A percentile compares a stretch with the other conserved stretches of the same genome.
These are phyloP conservation scores for Percopsis transmontana DNA, from an alignment of 2,113 vertebrate genomes.

Conservation along the genomic window DNA sequence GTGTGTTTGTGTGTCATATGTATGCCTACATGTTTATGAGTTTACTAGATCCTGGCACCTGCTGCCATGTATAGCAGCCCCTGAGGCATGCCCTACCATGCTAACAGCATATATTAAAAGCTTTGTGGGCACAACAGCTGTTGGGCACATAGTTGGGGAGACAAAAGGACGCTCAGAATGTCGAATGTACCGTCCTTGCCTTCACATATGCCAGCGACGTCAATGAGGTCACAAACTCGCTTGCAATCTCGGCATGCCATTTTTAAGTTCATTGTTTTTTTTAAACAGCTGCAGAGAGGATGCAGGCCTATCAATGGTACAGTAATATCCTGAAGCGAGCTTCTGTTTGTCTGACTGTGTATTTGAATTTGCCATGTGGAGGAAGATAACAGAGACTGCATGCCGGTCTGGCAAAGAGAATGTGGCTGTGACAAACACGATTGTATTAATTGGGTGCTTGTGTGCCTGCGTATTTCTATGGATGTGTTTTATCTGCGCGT, in stretches of 20 bases:
- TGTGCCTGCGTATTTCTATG: slow-evolving; percentile 6
- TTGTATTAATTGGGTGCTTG: slow-evolving; percentile 47
- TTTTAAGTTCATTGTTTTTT: slow-evolving; percentile 14
- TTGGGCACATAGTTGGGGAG: slow-evolving; percentile 30
- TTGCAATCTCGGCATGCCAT: background rate
- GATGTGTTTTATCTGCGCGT: slow-evolving; percentile 8
- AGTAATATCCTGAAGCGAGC: background rate
- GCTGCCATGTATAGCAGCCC: slow-evolving; percentile 52
- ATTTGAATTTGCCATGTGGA: slow-evolving; percentile 7
- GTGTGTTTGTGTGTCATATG: background rate
- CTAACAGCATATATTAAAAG: slow-evolving; percentile 59
- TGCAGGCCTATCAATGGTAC: background rate
- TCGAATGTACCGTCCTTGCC: too few species aligned
- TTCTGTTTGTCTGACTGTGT: background rate
- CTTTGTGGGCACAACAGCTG: slow-evolving; percentile 69
- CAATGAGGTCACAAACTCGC: background rate
- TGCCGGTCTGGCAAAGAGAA: background rate
- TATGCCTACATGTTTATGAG: slow-evolving; percentile 12
- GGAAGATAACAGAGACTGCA: slow-evolving; percentile 32
- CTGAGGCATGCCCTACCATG: slow-evolving; percentile 45
- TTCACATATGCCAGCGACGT: too few species aligned
- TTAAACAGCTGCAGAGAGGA: slow-evolving; percentile 4
- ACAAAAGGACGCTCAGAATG: slow-evolving; percentile 26
- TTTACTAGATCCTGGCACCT: slow-evolving; percentile 61
- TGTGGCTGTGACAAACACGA: slow-evolving; percentile 36